These are phyloP conservation scores for Formica aserva DNA, from an alignment of 2,888 invertebrate genomes.

Conservation along the genomic window DNA sequence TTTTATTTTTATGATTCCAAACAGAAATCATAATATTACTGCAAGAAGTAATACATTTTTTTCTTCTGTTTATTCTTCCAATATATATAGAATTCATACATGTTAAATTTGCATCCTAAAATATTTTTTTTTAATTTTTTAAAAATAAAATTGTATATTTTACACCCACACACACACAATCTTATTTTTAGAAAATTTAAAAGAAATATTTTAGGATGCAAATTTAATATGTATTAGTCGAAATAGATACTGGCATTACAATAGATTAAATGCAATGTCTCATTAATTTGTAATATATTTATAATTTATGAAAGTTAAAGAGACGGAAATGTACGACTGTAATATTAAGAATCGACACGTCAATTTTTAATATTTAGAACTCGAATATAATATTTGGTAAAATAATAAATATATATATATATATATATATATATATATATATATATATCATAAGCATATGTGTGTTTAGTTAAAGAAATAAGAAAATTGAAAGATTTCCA, in stretches of 20 bases:
- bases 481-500: constrained; percentile 20
- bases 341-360: not conserved
- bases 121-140: too few relatives aligned
- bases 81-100: too few relatives aligned
- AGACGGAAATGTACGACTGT: not conserved
- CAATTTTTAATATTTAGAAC: not conserved
- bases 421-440: not conserved
- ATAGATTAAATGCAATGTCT: not conserved
- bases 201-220: not conserved
- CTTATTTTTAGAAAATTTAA: not conserved
- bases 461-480: not conserved
- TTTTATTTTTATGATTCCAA: not conserved
- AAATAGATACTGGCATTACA: not conserved
- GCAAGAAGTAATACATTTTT: not conserved
- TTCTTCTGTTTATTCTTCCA: not conserved
- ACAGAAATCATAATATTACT: not conserved
- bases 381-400: constrained; percentile 1
- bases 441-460: not conserved
- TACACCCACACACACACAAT: not conserved
- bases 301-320: not conserved
- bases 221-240: not conserved
- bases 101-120: too few relatives aligned
- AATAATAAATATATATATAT: constrained; percentile 17
- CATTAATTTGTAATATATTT: not conserved
- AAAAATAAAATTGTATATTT: too few relatives aligned